A percentile compares a stretch with the other conserved stretches of the same genome.
Evolutionary conservation across 92 coral and sea anemone species (phyloP).

Genomic region (Metridium senile): DNA sequence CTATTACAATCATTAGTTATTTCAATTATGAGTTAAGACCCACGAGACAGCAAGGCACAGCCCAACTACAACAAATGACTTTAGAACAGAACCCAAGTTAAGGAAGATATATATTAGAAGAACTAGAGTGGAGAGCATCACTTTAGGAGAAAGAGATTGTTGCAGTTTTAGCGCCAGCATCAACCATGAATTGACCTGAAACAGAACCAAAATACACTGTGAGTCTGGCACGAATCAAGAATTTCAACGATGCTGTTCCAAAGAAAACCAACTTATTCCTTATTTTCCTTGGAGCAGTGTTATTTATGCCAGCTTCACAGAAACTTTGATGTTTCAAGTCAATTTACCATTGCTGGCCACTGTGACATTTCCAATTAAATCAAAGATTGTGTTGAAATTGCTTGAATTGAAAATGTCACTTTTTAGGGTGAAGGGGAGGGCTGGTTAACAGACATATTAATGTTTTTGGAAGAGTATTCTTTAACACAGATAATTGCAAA

Average conservation of each 20-base stretch:
- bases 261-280: conserved; percentile 2
- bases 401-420: background rate
- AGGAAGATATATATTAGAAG: conserved; percentile 70
- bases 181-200: conserved; percentile 80
- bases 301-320: conserved; percentile 61
- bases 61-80: conserved; percentile 56
- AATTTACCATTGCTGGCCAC: conserved; percentile 2
- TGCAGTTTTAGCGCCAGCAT: conserved; percentile 54
- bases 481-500: background rate
- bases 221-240: conserved; percentile 51
- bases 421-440: too few relatives aligned
- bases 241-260: conserved; percentile 1
- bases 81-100: conserved; percentile 65
- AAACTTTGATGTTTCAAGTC: conserved; percentile 51
- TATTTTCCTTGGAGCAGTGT: conserved; percentile 39
- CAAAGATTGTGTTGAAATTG: background rate
- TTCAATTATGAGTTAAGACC: conserved; percentile 30
- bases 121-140: conserved; percentile 61
- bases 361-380: background rate
- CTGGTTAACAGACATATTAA: too few relatives aligned
- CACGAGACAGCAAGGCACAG: conserved; percentile 47
- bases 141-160: conserved; percentile 57
- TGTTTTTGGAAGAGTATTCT: too few relatives aligned
- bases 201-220: conserved; percentile 87
- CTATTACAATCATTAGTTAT: too few relatives aligned